phyloP scores from a whole-genome alignment of 2,797 vertebrate genomes.

The Chelon auratus region DNA sequence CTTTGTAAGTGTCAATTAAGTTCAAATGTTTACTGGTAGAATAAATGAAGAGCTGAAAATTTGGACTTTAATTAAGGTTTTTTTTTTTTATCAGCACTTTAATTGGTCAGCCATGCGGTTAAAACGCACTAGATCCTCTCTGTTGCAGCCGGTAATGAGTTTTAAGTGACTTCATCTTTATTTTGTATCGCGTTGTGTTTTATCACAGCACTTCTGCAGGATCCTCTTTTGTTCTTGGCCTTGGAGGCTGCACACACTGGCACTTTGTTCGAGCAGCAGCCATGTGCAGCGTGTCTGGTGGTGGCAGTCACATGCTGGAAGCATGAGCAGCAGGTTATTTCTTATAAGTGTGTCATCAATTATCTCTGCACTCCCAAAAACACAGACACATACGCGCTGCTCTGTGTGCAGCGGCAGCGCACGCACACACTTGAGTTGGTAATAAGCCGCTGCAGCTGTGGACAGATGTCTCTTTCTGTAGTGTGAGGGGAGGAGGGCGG shows the following conservation, averaged over 20 bases:
- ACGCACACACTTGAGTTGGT: constrained; percentile 39
- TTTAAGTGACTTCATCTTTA: constrained; percentile 27
- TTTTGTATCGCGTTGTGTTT: constrained; percentile 25
- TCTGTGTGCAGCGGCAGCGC: constrained; percentile 15
- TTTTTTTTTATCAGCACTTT: constrained; percentile 30
- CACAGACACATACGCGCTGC: background rate
- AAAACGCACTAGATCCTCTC: constrained; percentile 3
- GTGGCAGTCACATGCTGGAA: constrained; percentile 72
- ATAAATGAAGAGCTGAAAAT: background rate
- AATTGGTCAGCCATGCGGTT: constrained; percentile 7
- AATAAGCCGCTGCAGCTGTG: constrained; percentile 54
- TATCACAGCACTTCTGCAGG: background rate
- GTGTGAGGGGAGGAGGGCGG: background rate
- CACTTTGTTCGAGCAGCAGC: constrained; percentile 59
- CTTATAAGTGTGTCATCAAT: constrained; percentile 72
- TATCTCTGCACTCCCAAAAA: constrained; percentile 54
- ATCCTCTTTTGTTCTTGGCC: background rate
- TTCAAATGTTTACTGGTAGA: background rate
- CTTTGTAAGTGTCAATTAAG: constrained; percentile 88
- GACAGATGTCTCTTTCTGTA: constrained; percentile 55
- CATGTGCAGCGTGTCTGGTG: constrained; percentile 59
- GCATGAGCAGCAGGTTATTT: constrained; percentile 73
- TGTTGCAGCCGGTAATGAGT: constrained; percentile 16
- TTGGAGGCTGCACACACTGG: constrained; percentile 43
- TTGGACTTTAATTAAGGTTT: constrained; percentile 5